Conservation (phyloP, 2,797 vertebrate species). For the Eutrigla gurnardus region DNA sequence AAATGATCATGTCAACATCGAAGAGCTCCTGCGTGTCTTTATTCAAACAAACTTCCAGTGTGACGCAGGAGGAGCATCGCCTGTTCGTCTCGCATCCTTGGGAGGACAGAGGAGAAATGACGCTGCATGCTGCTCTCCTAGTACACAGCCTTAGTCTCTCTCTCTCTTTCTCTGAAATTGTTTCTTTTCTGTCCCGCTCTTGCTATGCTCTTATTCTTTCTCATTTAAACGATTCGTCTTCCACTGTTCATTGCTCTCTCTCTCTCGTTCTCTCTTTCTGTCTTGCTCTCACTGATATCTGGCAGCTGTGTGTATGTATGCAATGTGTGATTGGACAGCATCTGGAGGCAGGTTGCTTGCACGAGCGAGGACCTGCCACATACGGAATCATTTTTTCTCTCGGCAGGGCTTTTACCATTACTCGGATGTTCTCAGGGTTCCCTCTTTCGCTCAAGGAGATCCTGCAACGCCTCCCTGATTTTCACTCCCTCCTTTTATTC, state of each 20-base stretch:
- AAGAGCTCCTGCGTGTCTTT: constrained; percentile 25
- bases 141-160: constrained; percentile 24
- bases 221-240: constrained; percentile 42
- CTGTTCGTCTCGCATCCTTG: constrained; percentile 44
- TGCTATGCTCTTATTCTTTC: constrained; percentile 51
- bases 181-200: constrained; percentile 53
- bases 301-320: constrained; percentile 52
- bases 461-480: constrained; percentile 17
- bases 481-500: constrained; percentile 7
- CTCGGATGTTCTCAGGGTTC: constrained; percentile 63
- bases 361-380: constrained; percentile 57
- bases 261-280: constrained; percentile 9
- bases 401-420: constrained; percentile 50
- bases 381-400: constrained; percentile 56
- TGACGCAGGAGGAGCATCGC: constrained; percentile 58
- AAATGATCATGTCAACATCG: constrained; percentile 1
- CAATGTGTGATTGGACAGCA: constrained; percentile 65
- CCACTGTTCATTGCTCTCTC: constrained; percentile 34
- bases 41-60: constrained; percentile 19
- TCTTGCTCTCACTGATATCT: constrained; percentile 44
- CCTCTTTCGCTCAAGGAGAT: constrained; percentile 49
- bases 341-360: constrained; percentile 70
- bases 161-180: constrained; percentile 35
- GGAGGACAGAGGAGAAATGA: constrained; percentile 48
- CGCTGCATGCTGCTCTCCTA: constrained; percentile 42